These are phyloP conservation scores for Perithous albicinctus DNA, from an alignment of 2,888 invertebrate genomes.

Conservation along the genomic window DNA sequence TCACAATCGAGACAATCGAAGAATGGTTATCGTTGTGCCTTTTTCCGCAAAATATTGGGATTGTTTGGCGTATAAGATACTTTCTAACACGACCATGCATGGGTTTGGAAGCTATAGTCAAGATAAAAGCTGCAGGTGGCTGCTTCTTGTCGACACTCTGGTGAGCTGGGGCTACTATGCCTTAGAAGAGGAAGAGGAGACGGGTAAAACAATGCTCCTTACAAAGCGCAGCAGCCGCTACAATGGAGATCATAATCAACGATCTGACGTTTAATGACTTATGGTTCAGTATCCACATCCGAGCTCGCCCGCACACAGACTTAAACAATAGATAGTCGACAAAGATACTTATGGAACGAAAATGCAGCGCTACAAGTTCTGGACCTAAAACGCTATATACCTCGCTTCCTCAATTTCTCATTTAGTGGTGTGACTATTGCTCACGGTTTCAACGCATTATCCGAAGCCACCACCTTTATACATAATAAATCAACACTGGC, in stretches of 20 bases:
- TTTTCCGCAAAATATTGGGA: not conserved
- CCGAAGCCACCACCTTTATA: too few relatives aligned
- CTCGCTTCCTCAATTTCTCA: conserved; percentile 24
- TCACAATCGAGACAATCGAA: not conserved
- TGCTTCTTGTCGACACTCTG: not conserved
- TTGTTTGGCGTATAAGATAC: not conserved
- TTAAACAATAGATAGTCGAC: conserved; percentile 80
- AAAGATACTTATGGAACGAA: conserved; percentile 77
- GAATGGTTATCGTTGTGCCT: not conserved
- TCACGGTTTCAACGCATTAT: too few relatives aligned
- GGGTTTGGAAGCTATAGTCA: not conserved
- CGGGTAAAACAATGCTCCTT: conserved; percentile 80
- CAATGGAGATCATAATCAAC: conserved; percentile 83
- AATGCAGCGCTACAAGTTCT: conserved; percentile 41
- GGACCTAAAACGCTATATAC: too few relatives aligned
- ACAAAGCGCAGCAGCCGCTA: conserved; percentile 76
- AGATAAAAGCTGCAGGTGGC: conserved; percentile 6
- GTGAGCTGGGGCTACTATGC: not conserved
- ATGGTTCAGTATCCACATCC: conserved; percentile 72
- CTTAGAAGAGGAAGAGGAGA: conserved; percentile 15
- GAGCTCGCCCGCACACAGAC: conserved; percentile 63
- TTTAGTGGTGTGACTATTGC: too few relatives aligned
- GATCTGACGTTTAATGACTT: conserved; percentile 82
- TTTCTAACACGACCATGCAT: not conserved
- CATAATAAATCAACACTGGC: too few relatives aligned